Evolutionary conservation across 2,113 vertebrate species (phyloP).

Genomic region (Illadopsis cleaveri): DNA sequence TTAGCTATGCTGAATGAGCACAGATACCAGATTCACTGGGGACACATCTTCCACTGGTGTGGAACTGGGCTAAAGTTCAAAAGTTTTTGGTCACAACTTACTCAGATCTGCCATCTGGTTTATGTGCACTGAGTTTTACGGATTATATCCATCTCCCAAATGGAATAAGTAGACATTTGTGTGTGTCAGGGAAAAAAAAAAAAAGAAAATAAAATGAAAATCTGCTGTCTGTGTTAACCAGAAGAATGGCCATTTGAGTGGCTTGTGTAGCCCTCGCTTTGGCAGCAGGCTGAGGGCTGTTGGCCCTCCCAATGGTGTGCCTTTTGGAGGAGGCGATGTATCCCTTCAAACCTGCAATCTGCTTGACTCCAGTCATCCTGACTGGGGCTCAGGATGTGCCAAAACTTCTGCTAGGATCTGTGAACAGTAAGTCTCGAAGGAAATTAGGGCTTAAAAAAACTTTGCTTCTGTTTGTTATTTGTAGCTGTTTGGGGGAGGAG

Average conservation of each 20-base stretch:
- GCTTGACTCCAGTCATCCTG: conserved; percentile 29
- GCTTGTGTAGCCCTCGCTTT: neutral
- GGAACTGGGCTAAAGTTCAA: conserved; percentile 74
- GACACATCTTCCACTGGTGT: conserved; percentile 69
- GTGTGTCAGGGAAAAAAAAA: neutral
- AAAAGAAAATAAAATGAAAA: conserved; percentile 7
- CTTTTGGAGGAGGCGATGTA: neutral
- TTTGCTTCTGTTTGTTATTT: neutral
- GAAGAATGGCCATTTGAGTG: neutral
- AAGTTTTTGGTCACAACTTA: conserved; percentile 74
- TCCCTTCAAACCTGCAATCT: conserved; percentile 52
- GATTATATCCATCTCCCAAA: conserved; percentile 59
- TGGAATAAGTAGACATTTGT: conserved; percentile 54
- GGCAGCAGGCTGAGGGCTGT: conserved; percentile 15
- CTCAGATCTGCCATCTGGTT: conserved; percentile 73
- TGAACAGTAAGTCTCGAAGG: conserved; percentile 26
- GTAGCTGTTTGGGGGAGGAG: neutral
- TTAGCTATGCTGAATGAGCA: conserved; percentile 67
- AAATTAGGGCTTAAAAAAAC: conserved; percentile 32
- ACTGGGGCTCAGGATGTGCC: conserved; percentile 31
- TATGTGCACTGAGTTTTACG: conserved; percentile 50
- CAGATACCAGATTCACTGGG: conserved; percentile 62
- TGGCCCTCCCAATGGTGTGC: neutral
- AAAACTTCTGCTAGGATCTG: conserved; percentile 38
- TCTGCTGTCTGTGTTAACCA: conserved; percentile 4